Percentiles rank a stretch among this genome's conserved stretches.
These are phyloP conservation scores for Meteorus sp. DNA, from an alignment of 1,140 invertebrate species.

Conservation along the genomic window DNA sequence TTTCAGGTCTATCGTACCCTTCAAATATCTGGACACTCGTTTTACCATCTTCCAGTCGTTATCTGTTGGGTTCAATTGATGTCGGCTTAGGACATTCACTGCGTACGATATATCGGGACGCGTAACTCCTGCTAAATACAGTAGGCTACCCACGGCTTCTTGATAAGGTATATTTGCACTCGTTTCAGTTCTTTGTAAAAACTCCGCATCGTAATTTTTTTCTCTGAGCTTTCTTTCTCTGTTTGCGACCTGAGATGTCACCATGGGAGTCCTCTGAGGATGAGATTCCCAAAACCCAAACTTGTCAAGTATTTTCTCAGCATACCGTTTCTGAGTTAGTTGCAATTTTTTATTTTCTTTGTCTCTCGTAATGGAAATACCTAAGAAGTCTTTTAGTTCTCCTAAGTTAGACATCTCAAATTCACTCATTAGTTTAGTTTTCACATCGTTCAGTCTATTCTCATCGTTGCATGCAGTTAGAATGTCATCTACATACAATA, in stretches of 20 bases:
- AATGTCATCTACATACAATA: constrained; percentile 25
- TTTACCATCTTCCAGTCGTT: constrained; percentile 30
- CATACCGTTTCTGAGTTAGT: constrained; percentile 19
- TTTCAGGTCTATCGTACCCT: not conserved
- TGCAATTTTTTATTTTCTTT: constrained; percentile 14
- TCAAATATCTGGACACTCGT: constrained; percentile 11
- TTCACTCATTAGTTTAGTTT: constrained; percentile 12
- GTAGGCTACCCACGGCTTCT: constrained; percentile 41
- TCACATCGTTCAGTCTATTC: constrained; percentile 9
- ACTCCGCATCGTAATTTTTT: not conserved
- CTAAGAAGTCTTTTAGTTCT: constrained; percentile 18
- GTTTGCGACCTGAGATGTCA: constrained; percentile 19
- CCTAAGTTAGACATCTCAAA: constrained; percentile 26
- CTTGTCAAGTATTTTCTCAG: constrained; percentile 19
- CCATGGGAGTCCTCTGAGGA: constrained; percentile 23
- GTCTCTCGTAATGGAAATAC: constrained; percentile 12
- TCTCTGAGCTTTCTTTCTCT: constrained; percentile 19
- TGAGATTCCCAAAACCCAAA: constrained; percentile 19
- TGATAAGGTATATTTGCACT: constrained; percentile 30
- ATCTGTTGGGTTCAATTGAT: constrained; percentile 29
- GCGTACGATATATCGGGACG: constrained; percentile 46
- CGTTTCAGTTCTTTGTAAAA: constrained; percentile 8
- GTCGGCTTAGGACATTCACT: constrained; percentile 39
- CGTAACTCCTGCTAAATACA: constrained; percentile 40
- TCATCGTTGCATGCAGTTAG: constrained; percentile 19